Base-by-base conservation (phyloP, 1,140 invertebrate species). In the Harpegnathos saltator region DNA sequence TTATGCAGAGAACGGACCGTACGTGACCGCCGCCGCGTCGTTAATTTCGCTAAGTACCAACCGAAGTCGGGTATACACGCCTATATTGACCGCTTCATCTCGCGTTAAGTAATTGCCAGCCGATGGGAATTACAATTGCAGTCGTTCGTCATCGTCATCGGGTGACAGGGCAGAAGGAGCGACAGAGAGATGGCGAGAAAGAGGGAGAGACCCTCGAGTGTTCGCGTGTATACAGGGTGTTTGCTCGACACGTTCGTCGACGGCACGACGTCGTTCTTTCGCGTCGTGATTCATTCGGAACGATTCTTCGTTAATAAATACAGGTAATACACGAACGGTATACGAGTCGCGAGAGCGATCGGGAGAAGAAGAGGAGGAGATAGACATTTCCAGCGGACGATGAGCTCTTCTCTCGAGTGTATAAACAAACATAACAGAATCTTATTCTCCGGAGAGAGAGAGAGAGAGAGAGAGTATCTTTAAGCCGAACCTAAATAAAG, bases 61-160 rank as follows among this genome's bases (percentile, higher is more conserved):
- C 19, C 65, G 48, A 72, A 66, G 50, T 68, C 24, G 58, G 14
- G 29, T 48, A 48, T n/a, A n/a, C 85, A 50, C 33, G 24, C 73
- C 54, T 61, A 61, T 48, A 69, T 65, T 86, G 85, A 87, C 86
- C 85, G 74, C 73, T 84, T 87, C 68, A 87, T 87, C 83, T 87
- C 82, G 62, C 73, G 68, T 71, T 80, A 85, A 87, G 85, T 86
- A 87, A 87, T 87, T 87, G 86, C 82, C 19, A 86, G 74, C 56
- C 85, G 77, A 87, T 84, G 75, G 63, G 82, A 84, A 88, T 88
- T 88, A 87, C 82, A 87, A 78, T 75, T 75, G 71, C 54, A 74
- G 85, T 71, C 85, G 71, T 87, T 72, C 68, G 74, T 87, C 86
- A 84, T 88, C 74, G 85, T 88, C 82, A 74, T 75, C 75, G 24